These are phyloP conservation scores for Conchocele bisecta DNA, from an alignment of 2,888 invertebrate genomes.

Conservation along the genomic window DNA sequence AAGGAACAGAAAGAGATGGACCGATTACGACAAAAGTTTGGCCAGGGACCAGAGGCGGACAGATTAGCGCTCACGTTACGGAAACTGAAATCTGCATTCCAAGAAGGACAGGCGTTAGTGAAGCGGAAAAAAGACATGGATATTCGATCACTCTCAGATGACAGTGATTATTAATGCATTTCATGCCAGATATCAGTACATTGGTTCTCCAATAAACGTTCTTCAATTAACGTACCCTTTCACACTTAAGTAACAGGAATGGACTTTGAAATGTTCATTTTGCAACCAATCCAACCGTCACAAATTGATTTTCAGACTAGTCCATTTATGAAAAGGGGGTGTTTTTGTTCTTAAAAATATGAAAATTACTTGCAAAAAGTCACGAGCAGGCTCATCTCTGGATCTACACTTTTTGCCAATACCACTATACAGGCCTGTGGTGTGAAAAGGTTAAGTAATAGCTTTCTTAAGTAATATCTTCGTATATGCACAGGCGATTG, in stretches of 20 bases:
- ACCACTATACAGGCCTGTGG: no score
- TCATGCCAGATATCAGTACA: background rate
- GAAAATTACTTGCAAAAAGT: no score
- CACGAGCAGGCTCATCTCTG: no score
- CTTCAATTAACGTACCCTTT: no score
- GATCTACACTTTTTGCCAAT: no score
- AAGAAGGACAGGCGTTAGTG: conserved; percentile 68
- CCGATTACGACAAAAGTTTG: conserved; percentile 71
- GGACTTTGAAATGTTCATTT: no score
- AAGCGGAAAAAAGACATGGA: conserved; percentile 43
- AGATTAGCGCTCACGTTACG: conserved; percentile 72
- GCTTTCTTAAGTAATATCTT: no score
- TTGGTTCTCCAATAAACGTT: background rate
- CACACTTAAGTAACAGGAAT: background rate
- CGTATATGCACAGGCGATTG: no score
- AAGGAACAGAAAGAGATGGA: conserved; percentile 62
- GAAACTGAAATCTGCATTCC: conserved; percentile 70
- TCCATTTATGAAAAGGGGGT: background rate
- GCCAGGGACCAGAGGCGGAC: conserved; percentile 70
- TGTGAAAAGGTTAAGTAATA: no score
- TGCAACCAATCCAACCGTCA: no score
- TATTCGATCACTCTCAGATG: conserved; percentile 45
- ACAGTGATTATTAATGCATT: conserved; percentile 8
- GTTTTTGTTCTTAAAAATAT: no score
- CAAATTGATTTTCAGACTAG: background rate